Evolutionary conservation across 2,888 invertebrate genomes (phyloP).

Genomic region (Gasteruption jaculator): DNA sequence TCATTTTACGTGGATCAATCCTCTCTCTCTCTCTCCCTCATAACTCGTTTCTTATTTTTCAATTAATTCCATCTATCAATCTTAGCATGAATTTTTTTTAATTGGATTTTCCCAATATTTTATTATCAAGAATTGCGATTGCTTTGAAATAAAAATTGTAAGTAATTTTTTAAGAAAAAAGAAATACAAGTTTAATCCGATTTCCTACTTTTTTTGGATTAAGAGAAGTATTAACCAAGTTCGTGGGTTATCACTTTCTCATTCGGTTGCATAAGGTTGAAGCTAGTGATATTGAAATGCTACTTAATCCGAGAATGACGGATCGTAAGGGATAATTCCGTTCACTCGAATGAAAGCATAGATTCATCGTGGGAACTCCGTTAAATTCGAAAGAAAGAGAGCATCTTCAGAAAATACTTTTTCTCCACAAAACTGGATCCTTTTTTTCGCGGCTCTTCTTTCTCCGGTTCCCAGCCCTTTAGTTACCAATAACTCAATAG

Average conservation of each 20-base stretch:
- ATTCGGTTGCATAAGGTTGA: too few relatives aligned
- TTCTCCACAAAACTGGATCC: slow-evolving; percentile 22
- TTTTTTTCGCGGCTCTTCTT: slow-evolving; percentile 24
- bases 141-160: too few relatives aligned
- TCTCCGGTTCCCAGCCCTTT: slow-evolving; percentile 35
- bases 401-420: slow-evolving; percentile 18
- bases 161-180: too few relatives aligned
- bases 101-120: background rate
- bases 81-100: background rate
- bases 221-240: too few relatives aligned
- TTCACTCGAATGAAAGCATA: slow-evolving; percentile 21
- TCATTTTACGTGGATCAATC: too few relatives aligned
- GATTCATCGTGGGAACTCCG: slow-evolving; percentile 37
- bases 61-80: background rate
- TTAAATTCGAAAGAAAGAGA: slow-evolving; percentile 20
- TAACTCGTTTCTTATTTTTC: background rate
- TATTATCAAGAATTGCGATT: too few relatives aligned
- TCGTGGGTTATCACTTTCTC: too few relatives aligned
- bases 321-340: too few relatives aligned
- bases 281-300: too few relatives aligned
- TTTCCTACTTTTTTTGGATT: too few relatives aligned
- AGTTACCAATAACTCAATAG: slow-evolving; percentile 39
- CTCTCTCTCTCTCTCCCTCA: background rate
- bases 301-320: too few relatives aligned
- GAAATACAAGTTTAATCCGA: too few relatives aligned